phyloP scores from a whole-genome alignment of 2,888 invertebrate species.

The Conops quadrifasciatus region DNA sequence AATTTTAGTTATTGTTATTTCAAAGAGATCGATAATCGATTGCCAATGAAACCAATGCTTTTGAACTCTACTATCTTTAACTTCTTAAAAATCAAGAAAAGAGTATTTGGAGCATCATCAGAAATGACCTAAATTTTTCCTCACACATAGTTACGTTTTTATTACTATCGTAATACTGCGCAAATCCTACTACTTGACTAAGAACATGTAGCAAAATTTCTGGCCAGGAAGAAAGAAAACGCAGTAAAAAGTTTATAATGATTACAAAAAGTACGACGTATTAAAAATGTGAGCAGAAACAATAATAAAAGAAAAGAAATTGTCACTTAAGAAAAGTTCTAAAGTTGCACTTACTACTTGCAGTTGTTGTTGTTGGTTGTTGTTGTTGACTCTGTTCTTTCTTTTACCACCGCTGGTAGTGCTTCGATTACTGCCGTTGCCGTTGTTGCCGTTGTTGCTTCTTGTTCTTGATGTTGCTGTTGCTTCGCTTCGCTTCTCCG shows the following conservation, averaged over 20 bases:
- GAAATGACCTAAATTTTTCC: no score
- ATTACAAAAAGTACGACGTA: background rate
- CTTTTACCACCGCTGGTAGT: background rate
- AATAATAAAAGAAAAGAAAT: background rate
- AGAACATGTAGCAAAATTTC: background rate
- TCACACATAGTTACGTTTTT: no score
- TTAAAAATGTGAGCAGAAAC: background rate
- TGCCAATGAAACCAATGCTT: no score
- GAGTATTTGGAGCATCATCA: no score
- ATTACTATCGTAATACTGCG: background rate
- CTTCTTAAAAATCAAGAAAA: no score
- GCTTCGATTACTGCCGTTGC: background rate
- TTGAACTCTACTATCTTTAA: no score
- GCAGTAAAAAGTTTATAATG: background rate
- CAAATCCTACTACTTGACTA: background rate
- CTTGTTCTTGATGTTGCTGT: background rate
- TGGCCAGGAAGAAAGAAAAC: background rate
- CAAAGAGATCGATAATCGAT: no score
- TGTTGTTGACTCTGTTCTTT: background rate
- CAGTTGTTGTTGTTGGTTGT: background rate
- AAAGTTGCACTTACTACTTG: background rate
- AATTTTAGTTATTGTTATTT: no score
- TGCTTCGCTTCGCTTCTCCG: background rate
- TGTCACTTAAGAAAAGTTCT: constrained; percentile 7
- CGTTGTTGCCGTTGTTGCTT: background rate